Evolutionary conservation across 2,113 vertebrate species (phyloP), one percentile per base, ranked within the genome.

Genomic region (Passer montanus): DNA sequence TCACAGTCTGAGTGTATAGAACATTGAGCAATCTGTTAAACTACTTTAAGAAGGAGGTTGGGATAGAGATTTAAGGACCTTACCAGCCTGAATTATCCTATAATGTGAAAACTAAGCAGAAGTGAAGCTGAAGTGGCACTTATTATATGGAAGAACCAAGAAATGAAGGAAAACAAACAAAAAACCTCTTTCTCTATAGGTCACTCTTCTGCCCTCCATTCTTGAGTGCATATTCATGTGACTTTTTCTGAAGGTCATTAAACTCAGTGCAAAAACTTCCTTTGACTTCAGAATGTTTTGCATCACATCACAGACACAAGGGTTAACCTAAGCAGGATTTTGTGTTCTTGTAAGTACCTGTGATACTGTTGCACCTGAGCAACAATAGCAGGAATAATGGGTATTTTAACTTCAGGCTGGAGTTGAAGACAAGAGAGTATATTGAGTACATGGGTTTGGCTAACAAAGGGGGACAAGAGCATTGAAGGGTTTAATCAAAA

Each of bases 401-500:
- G 53, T 84, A 46, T 81, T 95, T 94, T 67, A 77, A 84, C 76
- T 93, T 87, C 63, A 79, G 59, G 53, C 44, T 75, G 20, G 26
- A 39, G 56, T 15, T 64, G 55, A 84, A 87, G 49, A 70, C n/a
- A 81, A 37, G 53, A 73, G 50, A 91, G 6, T 93, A 31, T 59
- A 81, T 27, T 35, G 53, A 92, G 74, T 87, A 90, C 84, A 83
- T 82, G 89, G 77, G 55, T 74, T 96, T 93, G 80, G 52, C 89
- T 96, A 95, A 90, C 74, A 73, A 68, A 92, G 53, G 12, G 26
- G 92, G 59, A 47, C 55, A 68, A 82, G 67, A 89, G 55, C 52
- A 56, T 47, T 75, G 49, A 69, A 93, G 55, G 44, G n/a, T 94
- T 93, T 94, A 91, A 95, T 94, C 58, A 93, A 85, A 95, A 95